Base-by-base conservation (phyloP, 2,797 vertebrate genomes). In the Falco rusticolus region DNA sequence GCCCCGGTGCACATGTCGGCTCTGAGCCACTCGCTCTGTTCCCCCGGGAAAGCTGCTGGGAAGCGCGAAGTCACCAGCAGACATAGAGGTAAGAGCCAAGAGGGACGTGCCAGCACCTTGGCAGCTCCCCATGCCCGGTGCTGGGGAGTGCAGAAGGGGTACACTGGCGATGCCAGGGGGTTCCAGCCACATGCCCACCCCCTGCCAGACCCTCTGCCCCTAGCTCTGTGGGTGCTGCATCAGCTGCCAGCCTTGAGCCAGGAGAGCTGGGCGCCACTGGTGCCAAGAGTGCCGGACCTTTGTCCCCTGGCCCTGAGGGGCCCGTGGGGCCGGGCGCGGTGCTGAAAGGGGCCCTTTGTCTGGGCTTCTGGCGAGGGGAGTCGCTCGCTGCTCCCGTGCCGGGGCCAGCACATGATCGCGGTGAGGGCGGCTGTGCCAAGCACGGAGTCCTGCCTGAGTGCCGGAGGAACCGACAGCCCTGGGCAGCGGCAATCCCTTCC, bases 231-330 rank as follows among this genome's bases (percentile, higher is more conserved):
- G 60, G 65, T 54, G 90, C 53, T 22, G 21, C 5, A 7, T 16
- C 70, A 11, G 69, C 51, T 2, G 4, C 69, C 17, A 3, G 68
- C 15, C 28, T 29, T 31, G 51, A 6, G 29, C 9, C 3, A 53
- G 72, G 84, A 92, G 79, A 15, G 66, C 72, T 75, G 48, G 33
- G 90, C 17, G 41, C 84, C 13, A 80, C 48, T 20, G 17, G 91
- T 84, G 91, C 91, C 85, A 87, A 87, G 91, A 37, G 63, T 63
- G 91, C 80, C 11, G 50, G 91, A 92, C 91, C 91, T 93, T 93
- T 93, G 91, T 89, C 85, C 91, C 80, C 50, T 74, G 91, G 39
- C 74, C 68, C 84, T 72, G 21, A 64, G 91, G 91, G 74, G 71
- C 84, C 76, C 41, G 22, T 41, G 39, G 70, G 88, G 89, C 90